Evolutionary conservation across 2,888 invertebrate species (phyloP).

Genomic region (Ischnura elegans): DNA sequence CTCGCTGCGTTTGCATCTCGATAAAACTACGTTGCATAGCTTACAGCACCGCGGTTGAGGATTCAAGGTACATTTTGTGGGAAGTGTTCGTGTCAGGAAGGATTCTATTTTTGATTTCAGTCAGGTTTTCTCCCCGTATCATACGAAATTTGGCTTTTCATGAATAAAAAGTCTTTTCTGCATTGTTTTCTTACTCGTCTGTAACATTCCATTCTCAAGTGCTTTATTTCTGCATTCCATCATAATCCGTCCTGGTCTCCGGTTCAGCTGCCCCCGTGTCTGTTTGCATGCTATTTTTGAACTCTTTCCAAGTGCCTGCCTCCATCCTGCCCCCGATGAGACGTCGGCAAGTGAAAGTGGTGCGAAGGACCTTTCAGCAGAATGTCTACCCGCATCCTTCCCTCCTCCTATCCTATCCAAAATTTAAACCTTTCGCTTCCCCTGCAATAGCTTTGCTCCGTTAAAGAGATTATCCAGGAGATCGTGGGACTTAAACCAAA

Average conservation of each 20-base stretch:
- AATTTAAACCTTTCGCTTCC: neutral
- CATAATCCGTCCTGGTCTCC: neutral
- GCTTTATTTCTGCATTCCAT: neutral
- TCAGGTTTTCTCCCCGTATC: too few relatives aligned
- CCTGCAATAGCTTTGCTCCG: neutral
- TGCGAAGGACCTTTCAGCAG: neutral
- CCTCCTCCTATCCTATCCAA: neutral
- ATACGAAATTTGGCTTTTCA: too few relatives aligned
- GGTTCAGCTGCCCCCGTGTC: neutral
- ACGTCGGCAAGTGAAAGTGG: neutral
- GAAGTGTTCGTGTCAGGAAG: too few relatives aligned
- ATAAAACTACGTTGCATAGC: too few relatives aligned
- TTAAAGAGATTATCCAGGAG: neutral
- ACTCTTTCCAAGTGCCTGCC: neutral
- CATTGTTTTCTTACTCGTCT: neutral
- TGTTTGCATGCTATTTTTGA: slow-evolving; percentile 12
- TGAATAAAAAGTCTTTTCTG: too few relatives aligned
- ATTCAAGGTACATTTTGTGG: too few relatives aligned
- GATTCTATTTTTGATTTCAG: too few relatives aligned
- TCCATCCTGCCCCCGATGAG: neutral
- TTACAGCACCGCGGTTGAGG: too few relatives aligned
- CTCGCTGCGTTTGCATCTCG: too few relatives aligned
- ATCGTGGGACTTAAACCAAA: neutral
- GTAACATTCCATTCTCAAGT: neutral
- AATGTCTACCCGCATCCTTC: neutral